Evolutionary conservation across 2,888 invertebrate genomes (phyloP).

Genomic region (Ctenicera cuprea): DNA sequence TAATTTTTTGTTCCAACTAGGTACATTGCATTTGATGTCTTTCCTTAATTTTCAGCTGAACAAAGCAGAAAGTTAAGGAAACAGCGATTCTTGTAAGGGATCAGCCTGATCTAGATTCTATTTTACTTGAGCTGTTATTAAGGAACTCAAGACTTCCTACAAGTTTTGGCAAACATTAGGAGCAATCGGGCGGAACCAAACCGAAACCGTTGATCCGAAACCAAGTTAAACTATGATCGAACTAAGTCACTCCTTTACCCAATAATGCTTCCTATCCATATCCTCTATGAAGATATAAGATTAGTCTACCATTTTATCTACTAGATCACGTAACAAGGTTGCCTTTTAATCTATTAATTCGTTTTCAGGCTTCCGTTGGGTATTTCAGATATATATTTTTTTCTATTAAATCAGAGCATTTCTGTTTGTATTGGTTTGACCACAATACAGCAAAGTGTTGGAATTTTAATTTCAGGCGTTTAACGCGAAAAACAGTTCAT

Average conservation of each 20-base stretch:
- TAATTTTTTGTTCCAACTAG: too few species aligned
- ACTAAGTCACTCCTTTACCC: not conserved
- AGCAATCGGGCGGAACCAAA: constrained; percentile 35
- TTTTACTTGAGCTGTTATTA: constrained; percentile 21
- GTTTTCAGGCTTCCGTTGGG: too few species aligned
- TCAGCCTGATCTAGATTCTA: constrained; percentile 19
- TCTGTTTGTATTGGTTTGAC: too few species aligned
- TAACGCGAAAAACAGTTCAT: too few species aligned
- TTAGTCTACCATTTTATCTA: constrained; percentile 1
- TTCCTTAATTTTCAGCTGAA: not conserved
- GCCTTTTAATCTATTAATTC: too few species aligned
- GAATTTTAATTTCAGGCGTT: too few species aligned
- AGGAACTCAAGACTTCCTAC: constrained; percentile 26
- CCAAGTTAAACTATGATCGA: constrained; percentile 23
- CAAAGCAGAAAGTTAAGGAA: not conserved
- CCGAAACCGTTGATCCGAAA: constrained; percentile 26
- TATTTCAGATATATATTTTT: too few species aligned
- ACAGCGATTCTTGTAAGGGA: not conserved
- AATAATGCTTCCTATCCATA: constrained; percentile 6
- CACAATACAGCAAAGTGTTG: too few species aligned
- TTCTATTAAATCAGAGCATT: too few species aligned
- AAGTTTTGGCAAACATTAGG: constrained; percentile 33
- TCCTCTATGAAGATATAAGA: constrained; percentile 1
- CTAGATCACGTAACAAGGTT: too few species aligned
- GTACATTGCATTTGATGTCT: not conserved